phyloP scores from a whole-genome alignment of 2,797 vertebrate genomes.

The Neosalanx taihuensis region DNA sequence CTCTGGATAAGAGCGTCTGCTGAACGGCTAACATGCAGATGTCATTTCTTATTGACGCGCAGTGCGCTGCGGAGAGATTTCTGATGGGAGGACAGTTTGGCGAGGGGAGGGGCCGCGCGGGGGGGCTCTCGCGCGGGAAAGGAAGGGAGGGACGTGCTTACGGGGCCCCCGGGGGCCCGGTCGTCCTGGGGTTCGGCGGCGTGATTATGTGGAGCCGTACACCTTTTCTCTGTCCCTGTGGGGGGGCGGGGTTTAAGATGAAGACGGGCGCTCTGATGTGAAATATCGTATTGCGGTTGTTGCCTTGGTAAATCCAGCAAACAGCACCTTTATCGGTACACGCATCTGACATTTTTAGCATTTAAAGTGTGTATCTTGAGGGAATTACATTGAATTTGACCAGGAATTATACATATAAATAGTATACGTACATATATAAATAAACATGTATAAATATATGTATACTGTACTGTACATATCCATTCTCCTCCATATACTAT shows the following conservation, averaged over 20 bases:
- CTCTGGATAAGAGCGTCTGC: too few species aligned
- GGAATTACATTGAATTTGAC: too few species aligned
- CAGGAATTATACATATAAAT: too few species aligned
- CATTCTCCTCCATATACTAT: too few species aligned
- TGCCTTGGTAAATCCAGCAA: neutral
- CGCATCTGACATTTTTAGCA: too few species aligned
- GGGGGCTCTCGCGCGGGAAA: neutral
- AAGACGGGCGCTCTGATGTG: neutral
- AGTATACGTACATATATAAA: too few species aligned
- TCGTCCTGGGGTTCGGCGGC: too few species aligned
- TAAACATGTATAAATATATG: too few species aligned
- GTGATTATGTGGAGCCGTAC: neutral
- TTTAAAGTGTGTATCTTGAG: too few species aligned
- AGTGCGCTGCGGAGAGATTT: neutral
- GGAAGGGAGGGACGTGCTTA: neutral
- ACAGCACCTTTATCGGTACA: neutral
- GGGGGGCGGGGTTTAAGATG: neutral
- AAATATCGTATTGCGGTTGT: neutral
- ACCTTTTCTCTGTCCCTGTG: neutral
- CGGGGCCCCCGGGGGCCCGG: too few species aligned
- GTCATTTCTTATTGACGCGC: conserved; percentile 50
- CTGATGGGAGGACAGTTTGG: neutral
- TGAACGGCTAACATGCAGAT: too few species aligned
- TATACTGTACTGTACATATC: too few species aligned
- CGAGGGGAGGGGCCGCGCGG: neutral